A percentile compares a stretch with the other conserved stretches of the same genome.
Evolutionary conservation across 64 coral and sea anemone genomes (phyloP).

Genomic region (Stichodactyla mertensii): DNA sequence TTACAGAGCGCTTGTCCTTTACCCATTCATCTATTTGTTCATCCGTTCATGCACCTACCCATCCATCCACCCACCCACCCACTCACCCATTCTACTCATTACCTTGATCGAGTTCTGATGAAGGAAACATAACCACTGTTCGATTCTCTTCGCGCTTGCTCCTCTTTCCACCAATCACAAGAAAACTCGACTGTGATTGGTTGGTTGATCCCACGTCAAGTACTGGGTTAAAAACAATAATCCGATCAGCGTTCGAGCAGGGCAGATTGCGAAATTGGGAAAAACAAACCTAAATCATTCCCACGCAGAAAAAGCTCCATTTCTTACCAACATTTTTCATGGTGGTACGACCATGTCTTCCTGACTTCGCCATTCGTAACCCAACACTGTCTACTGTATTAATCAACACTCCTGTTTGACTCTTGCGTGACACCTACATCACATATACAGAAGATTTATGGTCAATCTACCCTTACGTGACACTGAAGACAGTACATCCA

Average conservation of each 20-base stretch:
- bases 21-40: too few relatives aligned
- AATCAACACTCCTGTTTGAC: neutral
- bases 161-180: neutral
- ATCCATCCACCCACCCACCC: too few relatives aligned
- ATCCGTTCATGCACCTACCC: too few relatives aligned
- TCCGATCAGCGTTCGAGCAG: neutral
- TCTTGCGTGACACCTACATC: neutral
- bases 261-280: too few relatives aligned
- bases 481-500: too few relatives aligned
- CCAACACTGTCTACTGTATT: slow-evolving; percentile 14
- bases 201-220: slow-evolving; percentile 9
- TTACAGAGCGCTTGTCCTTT: too few relatives aligned
- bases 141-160: neutral
- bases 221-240: neutral
- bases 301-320: neutral
- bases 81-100: neutral
- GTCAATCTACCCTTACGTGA: too few relatives aligned
- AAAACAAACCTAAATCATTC: too few relatives aligned
- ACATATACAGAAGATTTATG: neutral
- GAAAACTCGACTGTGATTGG: neutral
- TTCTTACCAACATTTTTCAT: slow-evolving; percentile 28
- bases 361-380: neutral
- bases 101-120: slow-evolving; percentile 25
- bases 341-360: neutral
- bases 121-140: slow-evolving; percentile 2